Percentiles rank a stretch among this genome's conserved stretches.
Conservation (phyloP, 1,140 invertebrate species). For the Tribolium madens region DNA sequence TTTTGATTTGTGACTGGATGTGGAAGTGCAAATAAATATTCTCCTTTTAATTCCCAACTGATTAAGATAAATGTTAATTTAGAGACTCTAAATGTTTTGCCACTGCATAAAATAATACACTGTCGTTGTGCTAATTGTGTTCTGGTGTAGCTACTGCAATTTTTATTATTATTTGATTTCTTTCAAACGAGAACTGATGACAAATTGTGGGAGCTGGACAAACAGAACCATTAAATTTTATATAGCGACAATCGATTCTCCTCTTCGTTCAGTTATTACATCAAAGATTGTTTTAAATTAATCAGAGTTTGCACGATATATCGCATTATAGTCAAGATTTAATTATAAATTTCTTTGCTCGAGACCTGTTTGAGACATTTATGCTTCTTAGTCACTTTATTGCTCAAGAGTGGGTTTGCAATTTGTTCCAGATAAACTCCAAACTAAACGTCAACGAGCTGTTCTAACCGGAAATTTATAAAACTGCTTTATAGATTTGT, state of each 20-base stretch:
- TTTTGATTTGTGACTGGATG: constrained; percentile 23
- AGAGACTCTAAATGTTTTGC: not conserved
- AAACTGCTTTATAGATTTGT: constrained; percentile 30
- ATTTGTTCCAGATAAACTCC: constrained; percentile 8
- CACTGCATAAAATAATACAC: too few relatives aligned
- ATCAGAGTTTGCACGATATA: not conserved
- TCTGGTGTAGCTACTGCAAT: not conserved
- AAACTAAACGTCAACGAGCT: not conserved
- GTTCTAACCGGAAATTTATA: constrained; percentile 14
- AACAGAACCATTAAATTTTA: not conserved
- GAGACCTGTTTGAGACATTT: not conserved
- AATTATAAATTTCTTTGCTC: not conserved
- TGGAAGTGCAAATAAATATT: constrained; percentile 32
- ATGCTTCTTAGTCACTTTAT: not conserved
- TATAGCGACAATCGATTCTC: not conserved
- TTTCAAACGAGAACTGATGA: not conserved
- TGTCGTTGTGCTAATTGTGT: too few relatives aligned
- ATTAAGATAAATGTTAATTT: constrained; percentile 14
- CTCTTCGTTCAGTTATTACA: not conserved
- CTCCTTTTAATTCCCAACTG: not conserved
- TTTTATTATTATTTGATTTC: not conserved
- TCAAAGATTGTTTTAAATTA: not conserved
- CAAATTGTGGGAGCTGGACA: not conserved
- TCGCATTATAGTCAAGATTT: not conserved
- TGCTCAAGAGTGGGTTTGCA: not conserved